These are phyloP conservation scores for Heterocephalus glaber DNA, from an alignment of 2,113 vertebrate genomes.

Conservation along the genomic window DNA sequence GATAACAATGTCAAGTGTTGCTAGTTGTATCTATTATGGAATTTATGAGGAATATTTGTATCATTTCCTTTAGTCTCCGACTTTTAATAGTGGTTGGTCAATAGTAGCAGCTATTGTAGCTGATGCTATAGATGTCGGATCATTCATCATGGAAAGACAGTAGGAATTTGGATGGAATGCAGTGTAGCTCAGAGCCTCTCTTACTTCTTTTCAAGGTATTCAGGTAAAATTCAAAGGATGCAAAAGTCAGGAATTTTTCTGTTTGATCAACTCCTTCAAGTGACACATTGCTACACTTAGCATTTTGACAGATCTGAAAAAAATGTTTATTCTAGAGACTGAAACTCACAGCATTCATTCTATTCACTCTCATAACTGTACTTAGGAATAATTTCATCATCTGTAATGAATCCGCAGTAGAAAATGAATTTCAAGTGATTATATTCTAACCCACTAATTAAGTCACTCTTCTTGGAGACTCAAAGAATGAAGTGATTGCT, in stretches of 20 bases:
- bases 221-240: slow-evolving; percentile 25
- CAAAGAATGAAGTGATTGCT: too few relatives aligned
- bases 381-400: slow-evolving; percentile 62
- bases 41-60: background rate
- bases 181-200: background rate
- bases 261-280: slow-evolving; percentile 26
- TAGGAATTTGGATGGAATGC: background rate
- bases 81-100: background rate
- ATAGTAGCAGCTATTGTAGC: background rate
- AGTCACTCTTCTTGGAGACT: too few relatives aligned
- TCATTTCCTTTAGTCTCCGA: background rate
- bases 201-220: slow-evolving; percentile 15
- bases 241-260: background rate
- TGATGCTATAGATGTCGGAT: background rate
- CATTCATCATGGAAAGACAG: background rate
- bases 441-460: background rate
- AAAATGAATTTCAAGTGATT: slow-evolving; percentile 68
- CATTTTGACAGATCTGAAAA: slow-evolving; percentile 52
- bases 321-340: slow-evolving; percentile 59
- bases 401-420: slow-evolving; percentile 42
- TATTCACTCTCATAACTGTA: slow-evolving; percentile 16
- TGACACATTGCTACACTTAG: background rate
- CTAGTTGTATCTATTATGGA: background rate
- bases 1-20: background rate
- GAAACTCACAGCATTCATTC: slow-evolving; percentile 41